A percentile compares a stretch with the other conserved stretches of the same genome.
These are phyloP conservation scores for Erinaceus europaeus DNA, from an alignment of 2,113 vertebrate species.

Conservation along the genomic window DNA sequence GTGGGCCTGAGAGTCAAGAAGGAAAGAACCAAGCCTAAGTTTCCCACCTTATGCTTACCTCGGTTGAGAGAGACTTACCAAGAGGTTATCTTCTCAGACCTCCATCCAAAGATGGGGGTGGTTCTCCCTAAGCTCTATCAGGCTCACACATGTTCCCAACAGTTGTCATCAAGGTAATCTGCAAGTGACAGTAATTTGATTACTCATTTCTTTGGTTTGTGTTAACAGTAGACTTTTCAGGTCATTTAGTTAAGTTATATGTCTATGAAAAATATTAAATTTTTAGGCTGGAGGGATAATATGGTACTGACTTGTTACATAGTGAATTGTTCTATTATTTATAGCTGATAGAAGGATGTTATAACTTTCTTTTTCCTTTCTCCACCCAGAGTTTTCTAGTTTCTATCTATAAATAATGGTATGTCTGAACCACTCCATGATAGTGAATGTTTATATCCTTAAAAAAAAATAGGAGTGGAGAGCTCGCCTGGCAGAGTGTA, in stretches of 20 bases:
- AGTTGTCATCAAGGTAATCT: not conserved
- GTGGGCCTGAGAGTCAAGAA: no score
- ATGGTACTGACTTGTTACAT: not conserved
- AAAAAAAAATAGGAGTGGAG: no score
- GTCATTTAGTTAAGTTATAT: not conserved
- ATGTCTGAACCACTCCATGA: not conserved
- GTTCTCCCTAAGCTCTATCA: no score
- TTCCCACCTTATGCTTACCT: no score
- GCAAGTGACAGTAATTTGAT: not conserved
- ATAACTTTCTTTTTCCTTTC: not conserved
- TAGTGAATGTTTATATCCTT: not conserved
- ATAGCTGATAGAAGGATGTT: not conserved
- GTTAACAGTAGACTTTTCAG: not conserved
- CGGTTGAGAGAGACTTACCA: no score
- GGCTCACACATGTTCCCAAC: no score
- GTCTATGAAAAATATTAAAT: constrained; percentile 1
- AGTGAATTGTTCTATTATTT: not conserved
- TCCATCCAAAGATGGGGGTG: no score
- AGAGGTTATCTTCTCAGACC: no score
- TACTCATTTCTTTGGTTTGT: not conserved
- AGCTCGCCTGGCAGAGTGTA: no score
- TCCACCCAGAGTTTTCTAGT: not conserved
- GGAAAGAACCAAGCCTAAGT: no score
- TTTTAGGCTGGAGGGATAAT: not conserved
- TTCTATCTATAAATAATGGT: constrained; percentile 25